Evolutionary conservation across 2,797 vertebrate species (phyloP).

Genomic region (Aotus griseimembra): DNA sequence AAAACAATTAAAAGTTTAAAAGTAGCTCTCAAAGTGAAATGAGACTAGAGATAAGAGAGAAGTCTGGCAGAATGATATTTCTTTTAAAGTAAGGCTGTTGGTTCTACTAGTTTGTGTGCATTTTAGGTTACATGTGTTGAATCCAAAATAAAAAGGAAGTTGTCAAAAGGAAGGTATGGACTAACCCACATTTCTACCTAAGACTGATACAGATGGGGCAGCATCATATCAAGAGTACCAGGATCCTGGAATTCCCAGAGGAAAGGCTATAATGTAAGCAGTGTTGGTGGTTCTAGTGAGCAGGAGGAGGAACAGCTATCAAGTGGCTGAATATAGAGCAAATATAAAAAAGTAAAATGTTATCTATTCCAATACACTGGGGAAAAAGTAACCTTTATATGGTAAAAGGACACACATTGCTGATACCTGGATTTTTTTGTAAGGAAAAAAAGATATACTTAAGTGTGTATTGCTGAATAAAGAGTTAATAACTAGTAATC

Average conservation of each 20-base stretch:
- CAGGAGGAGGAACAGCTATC: neutral
- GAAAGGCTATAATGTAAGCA: neutral
- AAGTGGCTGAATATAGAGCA: neutral
- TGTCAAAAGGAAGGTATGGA: neutral
- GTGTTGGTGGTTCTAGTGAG: neutral
- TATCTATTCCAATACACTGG: neutral
- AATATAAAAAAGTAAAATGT: neutral
- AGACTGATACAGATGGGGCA: rapidly evolving
- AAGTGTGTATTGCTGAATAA: neutral
- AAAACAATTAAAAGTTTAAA: neutral
- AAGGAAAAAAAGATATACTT: neutral
- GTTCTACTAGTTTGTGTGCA: neutral
- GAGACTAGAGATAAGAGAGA: neutral
- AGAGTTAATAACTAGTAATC: neutral
- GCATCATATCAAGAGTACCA: neutral
- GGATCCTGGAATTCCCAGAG: neutral
- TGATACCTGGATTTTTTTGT: neutral
- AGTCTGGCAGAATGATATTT: neutral
- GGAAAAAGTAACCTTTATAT: neutral
- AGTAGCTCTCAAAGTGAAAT: neutral
- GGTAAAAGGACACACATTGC: neutral
- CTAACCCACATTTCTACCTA: neutral
- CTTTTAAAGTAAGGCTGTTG: neutral
- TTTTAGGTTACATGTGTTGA: neutral
- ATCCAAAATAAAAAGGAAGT: neutral